phyloP scores from a whole-genome alignment of 2,888 invertebrate genomes.

The Scelioninae gen. 1 region DNA sequence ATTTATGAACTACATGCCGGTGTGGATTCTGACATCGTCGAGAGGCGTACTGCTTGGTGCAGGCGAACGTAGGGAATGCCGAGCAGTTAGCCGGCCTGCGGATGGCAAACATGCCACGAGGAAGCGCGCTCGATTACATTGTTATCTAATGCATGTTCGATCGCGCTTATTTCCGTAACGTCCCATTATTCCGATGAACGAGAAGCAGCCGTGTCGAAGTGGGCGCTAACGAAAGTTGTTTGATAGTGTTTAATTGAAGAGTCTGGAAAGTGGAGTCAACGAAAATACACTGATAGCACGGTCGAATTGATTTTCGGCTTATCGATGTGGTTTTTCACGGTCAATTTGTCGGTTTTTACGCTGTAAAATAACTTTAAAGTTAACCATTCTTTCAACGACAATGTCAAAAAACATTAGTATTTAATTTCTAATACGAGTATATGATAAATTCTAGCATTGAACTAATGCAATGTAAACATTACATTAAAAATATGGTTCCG shows the following conservation, averaged over 20 bases:
- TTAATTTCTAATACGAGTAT: too few species aligned
- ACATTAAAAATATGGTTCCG: too few species aligned
- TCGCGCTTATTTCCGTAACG: slow-evolving; percentile 63
- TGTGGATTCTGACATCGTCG: slow-evolving; percentile 26
- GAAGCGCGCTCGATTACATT: slow-evolving; percentile 63
- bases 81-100: too few species aligned
- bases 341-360: too few species aligned
- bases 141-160: slow-evolving; percentile 65
- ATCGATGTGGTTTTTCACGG: neutral
- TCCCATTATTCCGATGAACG: slow-evolving; percentile 45
- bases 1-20: slow-evolving; percentile 24
- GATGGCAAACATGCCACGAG: slow-evolving; percentile 58
- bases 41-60: slow-evolving; percentile 29
- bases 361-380: too few species aligned
- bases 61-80: slow-evolving; percentile 35
- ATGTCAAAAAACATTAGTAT: too few species aligned
- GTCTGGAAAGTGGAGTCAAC: slow-evolving; percentile 18
- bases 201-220: slow-evolving; percentile 43
- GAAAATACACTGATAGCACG: slow-evolving; percentile 32
- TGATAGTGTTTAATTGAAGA: slow-evolving; percentile 45
- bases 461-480: too few species aligned
- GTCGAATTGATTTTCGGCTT: slow-evolving; percentile 8
- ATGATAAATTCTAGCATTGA: too few species aligned
- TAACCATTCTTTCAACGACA: too few species aligned
- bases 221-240: slow-evolving; percentile 52